Evolutionary conservation across 1,140 invertebrate genomes (phyloP), one percentile per base, ranked within the genome.

Genomic region (Vanessa atalanta): DNA sequence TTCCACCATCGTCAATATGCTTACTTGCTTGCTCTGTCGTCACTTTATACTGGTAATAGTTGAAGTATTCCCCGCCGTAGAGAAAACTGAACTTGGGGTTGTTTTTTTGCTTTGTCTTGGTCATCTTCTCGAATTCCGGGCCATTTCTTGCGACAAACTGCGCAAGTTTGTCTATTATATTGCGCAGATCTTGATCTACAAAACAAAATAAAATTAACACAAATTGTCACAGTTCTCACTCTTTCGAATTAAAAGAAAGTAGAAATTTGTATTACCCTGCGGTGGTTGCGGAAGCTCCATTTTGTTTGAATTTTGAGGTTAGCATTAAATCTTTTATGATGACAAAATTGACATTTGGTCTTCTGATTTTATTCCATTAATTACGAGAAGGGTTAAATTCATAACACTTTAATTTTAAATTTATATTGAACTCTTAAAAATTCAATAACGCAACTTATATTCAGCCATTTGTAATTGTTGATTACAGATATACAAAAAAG

Each of bases 71-170:
- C 63, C 98, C 98, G 79, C 98, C 98, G 94, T 98, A 99, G 48
- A 99, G 94, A 93, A 99, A 99, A 78, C 96, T 95, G 94, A 99
- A 99, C 88, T 98, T 98, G 14, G 98, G 97, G 93, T 99, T 99
- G 84, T 98, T 97, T 91, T 98, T 97, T 92, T 99, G 98, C 93
- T 99, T 99, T 84, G 97, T 97, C 94, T 99, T 99, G 61, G 98
- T 99, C 96, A 99, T 99, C 88, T 97, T 95, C 94, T 99, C 99
- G 94, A 99, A 99, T 90, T 99, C 98, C 2, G 98, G 98, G 20
- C 99, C 99, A 97, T 99, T 99, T 88, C 98, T 94, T 75, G 98
- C 98, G 69, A 99, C 99, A 95, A 99, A 99, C 89, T 99, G 97
- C 2, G 99, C 99, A 81, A 99, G 93, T 94, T 99, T 99, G 93